Percentiles rank a stretch among this genome's conserved stretches.
Conservation (phyloP, 2,888 invertebrate genomes). For the Loripinus fragilis region DNA sequence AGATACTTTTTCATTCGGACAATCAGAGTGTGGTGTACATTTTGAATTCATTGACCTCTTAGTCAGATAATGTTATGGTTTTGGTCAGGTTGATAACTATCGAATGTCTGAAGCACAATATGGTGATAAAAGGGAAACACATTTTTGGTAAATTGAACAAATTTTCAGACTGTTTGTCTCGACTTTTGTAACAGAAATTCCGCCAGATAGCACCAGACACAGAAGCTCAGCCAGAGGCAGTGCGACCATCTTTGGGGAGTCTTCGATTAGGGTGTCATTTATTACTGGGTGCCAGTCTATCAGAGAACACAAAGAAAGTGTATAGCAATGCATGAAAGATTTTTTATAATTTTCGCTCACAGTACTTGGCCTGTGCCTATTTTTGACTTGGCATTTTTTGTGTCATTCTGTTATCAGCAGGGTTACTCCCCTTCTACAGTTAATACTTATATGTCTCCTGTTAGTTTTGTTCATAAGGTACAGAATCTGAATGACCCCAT, state of each 20-base stretch:
- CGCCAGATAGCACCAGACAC: slow-evolving; percentile 26
- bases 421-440: no score
- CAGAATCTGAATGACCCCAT: background rate
- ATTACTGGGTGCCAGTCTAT: slow-evolving; percentile 7
- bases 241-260: slow-evolving; percentile 30
- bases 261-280: slow-evolving; percentile 6
- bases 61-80: slow-evolving; percentile 30
- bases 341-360: background rate
- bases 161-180: slow-evolving; percentile 36
- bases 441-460: slow-evolving; percentile 16
- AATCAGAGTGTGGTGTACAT: slow-evolving; percentile 37
- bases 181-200: slow-evolving; percentile 30
- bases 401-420: no score
- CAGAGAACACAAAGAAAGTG: background rate
- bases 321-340: slow-evolving; percentile 14
- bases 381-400: slow-evolving; percentile 2
- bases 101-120: slow-evolving; percentile 26
- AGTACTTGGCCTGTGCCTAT: background rate
- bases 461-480: no score
- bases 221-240: background rate
- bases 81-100: slow-evolving; percentile 32
- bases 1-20: slow-evolving; percentile 30
- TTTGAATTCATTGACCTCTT: slow-evolving; percentile 29
- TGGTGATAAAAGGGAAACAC: slow-evolving; percentile 29
- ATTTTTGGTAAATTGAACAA: slow-evolving; percentile 27